Base-by-base conservation (phyloP, 2,797 vertebrate species). In the Cynodonichthys magdalenae region DNA sequence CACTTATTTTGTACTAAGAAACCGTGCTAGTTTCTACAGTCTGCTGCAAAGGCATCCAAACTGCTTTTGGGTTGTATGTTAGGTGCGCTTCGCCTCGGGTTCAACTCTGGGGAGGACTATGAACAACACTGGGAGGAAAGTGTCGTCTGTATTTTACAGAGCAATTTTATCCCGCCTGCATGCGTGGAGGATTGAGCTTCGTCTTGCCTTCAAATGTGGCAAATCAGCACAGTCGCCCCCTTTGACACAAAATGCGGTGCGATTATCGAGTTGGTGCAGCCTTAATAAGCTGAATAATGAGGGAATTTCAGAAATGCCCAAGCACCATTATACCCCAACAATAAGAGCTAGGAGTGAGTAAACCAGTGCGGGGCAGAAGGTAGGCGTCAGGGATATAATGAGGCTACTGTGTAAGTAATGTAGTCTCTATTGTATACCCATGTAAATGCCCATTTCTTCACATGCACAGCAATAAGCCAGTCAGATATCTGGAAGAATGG, bases 211-310 rank as follows among this genome's bases (percentile, higher is more conserved):
- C 93, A 94, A 94, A 94, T 90, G 94, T 93, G 60, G 89, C 92
- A 92, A 94, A 90, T 85, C 80, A 55, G 80, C 92, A 92, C 88
- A 91, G 92, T 87, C 89, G 76, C 80, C 85, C 90, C 84, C 91
- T 95, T 94, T 95, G 86, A 93, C 95, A 89, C 87, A 75, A 87
- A 93, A 91, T 79, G 93, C 88, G 69, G 95, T 88, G 82, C 93
- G 94, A 95, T 96, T 95, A 97, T 95, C 91, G 95, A 95, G 94
- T 92, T 93, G 92, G 92, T 91, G 92, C 94, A 93, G 94, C 95
- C 95, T 96, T 98, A 98, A 98, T 97, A 96, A 95, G 95, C 94
- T 94, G 96, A 96, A 98, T 98, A 99, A 99, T 97, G 95, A 96
- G 96, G 94, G 96, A 96, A 97, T 96, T 96, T 98, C 95, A 96